Conservation (phyloP, 2,113 vertebrate species). For the Zosterops japonicus region DNA sequence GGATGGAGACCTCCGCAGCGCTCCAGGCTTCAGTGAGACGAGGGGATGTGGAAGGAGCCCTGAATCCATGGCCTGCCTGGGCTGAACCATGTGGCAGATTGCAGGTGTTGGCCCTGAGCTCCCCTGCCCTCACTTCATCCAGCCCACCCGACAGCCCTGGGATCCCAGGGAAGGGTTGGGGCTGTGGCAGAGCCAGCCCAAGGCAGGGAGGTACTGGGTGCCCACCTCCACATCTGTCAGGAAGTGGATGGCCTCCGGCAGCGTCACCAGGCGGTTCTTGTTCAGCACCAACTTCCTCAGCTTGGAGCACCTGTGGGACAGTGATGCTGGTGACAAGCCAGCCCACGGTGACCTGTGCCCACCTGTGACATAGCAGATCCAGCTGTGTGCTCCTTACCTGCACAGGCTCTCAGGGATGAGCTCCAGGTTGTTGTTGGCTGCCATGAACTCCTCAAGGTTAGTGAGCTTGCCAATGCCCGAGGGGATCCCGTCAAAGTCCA, state of each 20-base stretch:
- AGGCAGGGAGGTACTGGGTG: background rate
- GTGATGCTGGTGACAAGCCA: background rate
- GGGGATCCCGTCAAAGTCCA: constrained; percentile 96
- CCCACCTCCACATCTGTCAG: constrained; percentile 88
- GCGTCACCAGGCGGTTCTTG: constrained; percentile 93
- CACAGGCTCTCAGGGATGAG: constrained; percentile 95
- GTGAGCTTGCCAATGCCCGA: constrained; percentile 91
- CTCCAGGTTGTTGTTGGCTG: constrained; percentile 95
- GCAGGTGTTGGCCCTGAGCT: background rate
- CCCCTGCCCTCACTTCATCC: background rate
- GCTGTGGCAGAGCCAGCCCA: background rate
- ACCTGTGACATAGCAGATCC: background rate
- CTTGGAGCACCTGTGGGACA: constrained; percentile 85
- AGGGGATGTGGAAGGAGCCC: background rate
- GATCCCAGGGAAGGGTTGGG: background rate
- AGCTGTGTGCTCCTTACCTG: constrained; percentile 71
- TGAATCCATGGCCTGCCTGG: rapidly evolving
- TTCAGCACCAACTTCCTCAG: constrained; percentile 93
- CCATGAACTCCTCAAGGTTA: constrained; percentile 94
- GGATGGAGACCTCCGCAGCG: rapidly evolving
- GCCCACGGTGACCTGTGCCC: background rate
- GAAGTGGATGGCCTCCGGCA: constrained; percentile 94
- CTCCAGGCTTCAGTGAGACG: background rate
- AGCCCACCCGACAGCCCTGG: background rate
- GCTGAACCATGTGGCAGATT: background rate